Evolutionary conservation across 2,113 vertebrate genomes (phyloP).

Genomic region (Indicator maculatus): DNA sequence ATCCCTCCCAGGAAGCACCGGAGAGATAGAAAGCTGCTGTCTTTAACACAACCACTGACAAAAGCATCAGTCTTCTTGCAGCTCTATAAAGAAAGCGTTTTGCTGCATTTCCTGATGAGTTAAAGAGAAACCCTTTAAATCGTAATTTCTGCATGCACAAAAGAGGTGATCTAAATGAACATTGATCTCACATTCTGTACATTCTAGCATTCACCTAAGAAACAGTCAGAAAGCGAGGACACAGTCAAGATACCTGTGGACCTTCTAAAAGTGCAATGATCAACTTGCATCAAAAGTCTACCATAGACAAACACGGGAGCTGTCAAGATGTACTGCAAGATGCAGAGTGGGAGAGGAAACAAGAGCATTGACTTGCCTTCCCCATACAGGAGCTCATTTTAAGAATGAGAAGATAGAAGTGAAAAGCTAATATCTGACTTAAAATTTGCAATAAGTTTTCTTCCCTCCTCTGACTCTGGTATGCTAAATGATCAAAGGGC

Average conservation of each 20-base stretch:
- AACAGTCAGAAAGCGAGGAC: not conserved
- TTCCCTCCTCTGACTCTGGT: not conserved
- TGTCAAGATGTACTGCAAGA: not conserved
- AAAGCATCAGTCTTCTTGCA: not conserved
- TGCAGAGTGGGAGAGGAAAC: not conserved
- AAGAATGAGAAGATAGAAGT: not conserved
- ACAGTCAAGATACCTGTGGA: not conserved
- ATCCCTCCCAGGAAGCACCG: not conserved
- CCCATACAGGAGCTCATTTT: not conserved
- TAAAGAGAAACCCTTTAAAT: not conserved
- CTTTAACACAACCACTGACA: not conserved
- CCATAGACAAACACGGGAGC: accelerated
- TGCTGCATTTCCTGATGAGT: not conserved
- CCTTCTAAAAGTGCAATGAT: accelerated
- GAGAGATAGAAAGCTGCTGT: not conserved
- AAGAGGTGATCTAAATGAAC: not conserved
- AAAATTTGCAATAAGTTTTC: not conserved
- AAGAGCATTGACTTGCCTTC: not conserved
- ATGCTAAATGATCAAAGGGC: not conserved
- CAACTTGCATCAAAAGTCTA: not conserved
- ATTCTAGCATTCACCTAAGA: not conserved
- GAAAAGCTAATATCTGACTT: not conserved
- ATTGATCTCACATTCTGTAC: not conserved
- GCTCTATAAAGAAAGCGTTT: not conserved
- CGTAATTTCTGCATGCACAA: not conserved